Evolutionary conservation across 2,888 invertebrate genomes (phyloP).

Genomic region (Aleiodes alternator): DNA sequence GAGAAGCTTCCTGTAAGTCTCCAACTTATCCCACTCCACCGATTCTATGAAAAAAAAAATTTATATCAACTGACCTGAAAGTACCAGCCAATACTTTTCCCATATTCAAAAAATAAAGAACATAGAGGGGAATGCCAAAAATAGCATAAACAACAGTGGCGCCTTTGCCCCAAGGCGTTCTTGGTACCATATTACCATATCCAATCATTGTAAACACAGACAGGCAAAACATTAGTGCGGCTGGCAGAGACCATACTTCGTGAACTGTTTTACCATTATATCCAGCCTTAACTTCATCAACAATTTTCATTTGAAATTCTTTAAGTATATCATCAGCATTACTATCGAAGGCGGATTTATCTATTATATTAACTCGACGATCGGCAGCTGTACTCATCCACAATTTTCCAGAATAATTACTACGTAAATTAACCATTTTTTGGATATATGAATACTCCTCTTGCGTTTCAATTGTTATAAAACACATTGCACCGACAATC

Average conservation of each 20-base stretch:
- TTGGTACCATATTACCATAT: constrained; percentile 90
- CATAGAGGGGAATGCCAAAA: constrained; percentile 91
- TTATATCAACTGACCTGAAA: constrained; percentile 77
- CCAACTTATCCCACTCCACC: no score
- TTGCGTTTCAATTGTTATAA: constrained; percentile 86
- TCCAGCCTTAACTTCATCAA: constrained; percentile 79
- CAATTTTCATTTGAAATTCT: constrained; percentile 83
- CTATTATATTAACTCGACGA: constrained; percentile 79
- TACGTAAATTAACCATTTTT: constrained; percentile 76
- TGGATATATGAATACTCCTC: constrained; percentile 73
- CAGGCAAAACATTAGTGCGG: constrained; percentile 91
- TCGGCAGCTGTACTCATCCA: constrained; percentile 83
- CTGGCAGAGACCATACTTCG: constrained; percentile 91
- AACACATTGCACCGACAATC: constrained; percentile 88
- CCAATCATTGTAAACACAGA: constrained; percentile 95
- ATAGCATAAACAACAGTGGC: constrained; percentile 91
- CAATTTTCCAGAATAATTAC: constrained; percentile 80
- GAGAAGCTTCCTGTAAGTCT: no score
- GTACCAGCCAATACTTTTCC: constrained; percentile 89
- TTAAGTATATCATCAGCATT: constrained; percentile 80
- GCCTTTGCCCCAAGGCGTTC: constrained; percentile 88
- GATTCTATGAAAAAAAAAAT: no score
- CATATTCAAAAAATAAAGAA: constrained; percentile 92
- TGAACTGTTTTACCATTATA: constrained; percentile 83
- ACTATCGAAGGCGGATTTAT: constrained; percentile 80